Conservation (phyloP, 2,888 invertebrate species). For the Orthosia gracilis region DNA sequence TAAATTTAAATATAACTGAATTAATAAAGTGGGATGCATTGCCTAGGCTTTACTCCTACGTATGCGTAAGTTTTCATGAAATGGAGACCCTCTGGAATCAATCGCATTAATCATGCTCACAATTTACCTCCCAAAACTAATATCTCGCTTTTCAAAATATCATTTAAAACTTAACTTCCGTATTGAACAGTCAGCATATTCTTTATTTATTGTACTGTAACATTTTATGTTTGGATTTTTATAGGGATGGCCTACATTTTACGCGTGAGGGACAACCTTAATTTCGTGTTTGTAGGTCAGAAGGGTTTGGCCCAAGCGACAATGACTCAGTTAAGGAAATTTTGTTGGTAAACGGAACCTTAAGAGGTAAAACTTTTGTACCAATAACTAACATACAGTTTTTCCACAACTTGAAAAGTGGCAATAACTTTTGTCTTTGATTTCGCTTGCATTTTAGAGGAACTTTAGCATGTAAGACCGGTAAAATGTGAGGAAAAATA, state of each 20-base stretch:
- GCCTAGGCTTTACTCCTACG: not conserved
- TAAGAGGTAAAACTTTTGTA: not conserved
- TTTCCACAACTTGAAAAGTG: not conserved
- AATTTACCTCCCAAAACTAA: not conserved
- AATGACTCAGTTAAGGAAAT: slow-evolving; percentile 51
- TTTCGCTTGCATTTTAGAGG: not conserved
- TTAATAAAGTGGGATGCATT: not conserved
- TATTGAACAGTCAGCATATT: slow-evolving; percentile 14
- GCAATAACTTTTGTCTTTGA: not conserved
- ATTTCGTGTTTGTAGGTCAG: slow-evolving; percentile 62
- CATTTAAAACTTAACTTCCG: not conserved
- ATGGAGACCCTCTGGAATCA: not conserved
- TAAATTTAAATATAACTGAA: too few relatives aligned
- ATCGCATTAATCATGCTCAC: not conserved
- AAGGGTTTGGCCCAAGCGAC: slow-evolving; percentile 60
- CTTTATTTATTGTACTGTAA: slow-evolving; percentile 31
- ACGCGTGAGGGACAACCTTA: slow-evolving; percentile 43
- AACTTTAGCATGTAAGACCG: not conserved
- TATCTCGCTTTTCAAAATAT: not conserved
- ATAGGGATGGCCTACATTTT: slow-evolving; percentile 45
- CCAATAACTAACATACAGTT: slow-evolving; percentile 13
- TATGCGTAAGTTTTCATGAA: not conserved
- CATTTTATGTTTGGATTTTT: slow-evolving; percentile 42
- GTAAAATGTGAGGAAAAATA: not conserved
- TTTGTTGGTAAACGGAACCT: slow-evolving; percentile 3